phyloP scores from a whole-genome alignment of 2,113 vertebrate species.

The Bettongia penicillata region DNA sequence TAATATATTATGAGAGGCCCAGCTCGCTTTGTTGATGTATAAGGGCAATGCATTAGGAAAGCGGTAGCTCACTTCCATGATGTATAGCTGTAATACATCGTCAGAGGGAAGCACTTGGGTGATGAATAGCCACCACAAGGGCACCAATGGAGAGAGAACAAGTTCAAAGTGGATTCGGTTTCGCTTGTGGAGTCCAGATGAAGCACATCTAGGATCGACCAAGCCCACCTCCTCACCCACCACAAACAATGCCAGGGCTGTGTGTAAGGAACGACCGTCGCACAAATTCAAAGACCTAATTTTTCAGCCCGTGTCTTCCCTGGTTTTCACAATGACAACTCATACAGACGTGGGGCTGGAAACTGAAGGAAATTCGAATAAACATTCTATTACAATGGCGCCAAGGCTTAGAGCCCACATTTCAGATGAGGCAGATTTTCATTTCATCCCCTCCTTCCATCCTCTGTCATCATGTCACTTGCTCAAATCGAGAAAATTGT shows the following conservation, averaged over 20 bases:
- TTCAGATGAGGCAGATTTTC: not conserved
- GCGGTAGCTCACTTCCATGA: constrained; percentile 39
- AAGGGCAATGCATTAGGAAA: constrained; percentile 58
- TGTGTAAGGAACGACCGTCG: not conserved
- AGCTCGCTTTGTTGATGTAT: constrained; percentile 50
- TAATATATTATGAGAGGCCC: constrained; percentile 41
- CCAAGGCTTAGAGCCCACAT: not conserved
- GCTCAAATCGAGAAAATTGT: not conserved
- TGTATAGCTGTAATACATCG: fast-evolving
- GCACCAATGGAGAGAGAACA: constrained; percentile 57
- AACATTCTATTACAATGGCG: not conserved
- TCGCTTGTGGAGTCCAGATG: constrained; percentile 19
- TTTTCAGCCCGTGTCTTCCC: not conserved
- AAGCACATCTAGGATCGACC: not conserved
- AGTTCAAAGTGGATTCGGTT: constrained; percentile 40
- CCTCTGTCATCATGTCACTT: not conserved
- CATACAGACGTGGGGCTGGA: not conserved
- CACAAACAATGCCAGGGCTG: not conserved
- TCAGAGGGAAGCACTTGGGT: constrained; percentile 21
- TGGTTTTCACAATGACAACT: not conserved
- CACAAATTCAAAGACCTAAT: not conserved
- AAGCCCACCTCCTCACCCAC: not conserved
- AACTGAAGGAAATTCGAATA: not conserved
- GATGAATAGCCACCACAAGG: constrained; percentile 54
- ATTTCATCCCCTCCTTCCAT: not conserved